Base-by-base conservation (phyloP, 2,888 invertebrate species). In the Matsumyia berberina region DNA sequence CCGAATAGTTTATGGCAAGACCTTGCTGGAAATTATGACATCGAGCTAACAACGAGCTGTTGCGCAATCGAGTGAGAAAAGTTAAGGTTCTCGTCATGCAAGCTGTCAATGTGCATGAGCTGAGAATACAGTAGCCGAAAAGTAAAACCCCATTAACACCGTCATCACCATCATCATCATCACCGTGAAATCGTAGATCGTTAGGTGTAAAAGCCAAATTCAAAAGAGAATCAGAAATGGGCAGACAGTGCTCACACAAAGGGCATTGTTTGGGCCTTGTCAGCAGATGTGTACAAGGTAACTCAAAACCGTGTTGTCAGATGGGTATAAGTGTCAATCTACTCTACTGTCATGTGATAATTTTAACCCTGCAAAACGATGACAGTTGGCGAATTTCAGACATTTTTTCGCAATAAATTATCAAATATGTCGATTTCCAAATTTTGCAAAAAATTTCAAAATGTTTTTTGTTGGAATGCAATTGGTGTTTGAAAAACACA, bases 21-120 rank as follows among this genome's bases (percentile, higher is more conserved):
- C 62, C 62, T 62, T 62, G 62, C 33, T 46, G 62, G 19, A 33
- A 46, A 62, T 62, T 46, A 62, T 62, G 19, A 35, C 62, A 62
- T 19, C 17, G n/a, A n/a, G 8, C 19, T 17, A 62, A 35, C 46
- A 62, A 46, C n/a, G n/a, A 62, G 46, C 7, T 12, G 33, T 62
- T 62, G 46, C 17, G 44, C 33, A 62, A 62, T 46, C 35, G 8
- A 19, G 33, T 62, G 42, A 42, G 58, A 58, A 29, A 58, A 58
- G 29, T 42, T 58, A 42, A 29, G 58, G 29, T 58, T 42, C 58
- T 24, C 39, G 58, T 39, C 39, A 42, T 29, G 42, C 58, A 58
- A 42, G 24, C n/a, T 24, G 9, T 24, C 35, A 19, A 11, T 17
- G 31, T 46, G 12, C 37, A 37, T 17, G 31, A 31, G 58, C 9